Evolutionary conservation across 1,140 invertebrate genomes (phyloP).

Genomic region (Palaemon carinicauda): DNA sequence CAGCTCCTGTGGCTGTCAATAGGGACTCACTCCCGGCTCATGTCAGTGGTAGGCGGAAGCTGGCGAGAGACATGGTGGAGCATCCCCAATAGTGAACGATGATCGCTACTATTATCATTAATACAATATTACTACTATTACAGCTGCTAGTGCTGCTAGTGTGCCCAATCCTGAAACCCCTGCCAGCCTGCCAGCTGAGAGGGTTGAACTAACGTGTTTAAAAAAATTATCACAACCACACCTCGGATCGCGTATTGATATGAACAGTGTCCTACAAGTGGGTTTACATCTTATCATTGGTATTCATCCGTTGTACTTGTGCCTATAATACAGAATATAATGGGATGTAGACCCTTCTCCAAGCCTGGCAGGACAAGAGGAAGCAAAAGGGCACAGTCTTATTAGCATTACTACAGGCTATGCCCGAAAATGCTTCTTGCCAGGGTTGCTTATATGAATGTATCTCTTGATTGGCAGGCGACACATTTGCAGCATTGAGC

Average conservation of each 20-base stretch:
- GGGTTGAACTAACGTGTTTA: slow-evolving; percentile 11
- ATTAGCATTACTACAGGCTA: background rate
- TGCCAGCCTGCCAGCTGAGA: slow-evolving; percentile 37
- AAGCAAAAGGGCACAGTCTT: background rate
- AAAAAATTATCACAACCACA: background rate
- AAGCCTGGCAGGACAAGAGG: slow-evolving; percentile 34
- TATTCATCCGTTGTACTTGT: slow-evolving; percentile 28
- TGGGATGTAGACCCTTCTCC: background rate
- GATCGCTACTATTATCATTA: slow-evolving; percentile 48
- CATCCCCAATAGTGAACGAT: slow-evolving; percentile 43
- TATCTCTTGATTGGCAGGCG: slow-evolving; percentile 34
- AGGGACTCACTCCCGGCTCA: slow-evolving; percentile 22
- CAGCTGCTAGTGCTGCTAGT: slow-evolving; percentile 47
- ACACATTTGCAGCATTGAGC: slow-evolving; percentile 41
- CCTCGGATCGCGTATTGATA: background rate
- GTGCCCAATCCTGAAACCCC: slow-evolving; percentile 26
- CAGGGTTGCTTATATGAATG: slow-evolving; percentile 15
- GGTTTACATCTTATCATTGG: slow-evolving; percentile 36
- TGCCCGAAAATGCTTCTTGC: background rate
- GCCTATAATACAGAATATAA: slow-evolving; percentile 5
- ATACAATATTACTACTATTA: slow-evolving; percentile 43
- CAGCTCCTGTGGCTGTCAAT: slow-evolving; percentile 18
- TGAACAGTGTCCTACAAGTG: background rate
- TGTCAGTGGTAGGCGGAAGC: slow-evolving; percentile 47
- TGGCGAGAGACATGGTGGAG: slow-evolving; percentile 48